phyloP scores from a whole-genome alignment of 37 sponge, comb jelly and placozoan genomes.

The Spongilla lacustris region DNA sequence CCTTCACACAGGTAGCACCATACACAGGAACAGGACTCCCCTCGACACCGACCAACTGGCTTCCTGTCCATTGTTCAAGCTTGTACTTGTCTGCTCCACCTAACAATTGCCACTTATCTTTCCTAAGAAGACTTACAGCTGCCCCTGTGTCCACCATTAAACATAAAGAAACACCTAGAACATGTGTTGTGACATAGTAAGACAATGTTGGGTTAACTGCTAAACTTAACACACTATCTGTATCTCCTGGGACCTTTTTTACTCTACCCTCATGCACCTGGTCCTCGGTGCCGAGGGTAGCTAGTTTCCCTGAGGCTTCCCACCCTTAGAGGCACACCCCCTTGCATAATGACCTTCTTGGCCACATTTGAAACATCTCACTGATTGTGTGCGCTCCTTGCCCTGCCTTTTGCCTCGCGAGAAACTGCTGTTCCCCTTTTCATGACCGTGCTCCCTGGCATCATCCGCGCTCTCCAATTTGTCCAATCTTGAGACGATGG shows the following conservation, averaged over 20 bases:
- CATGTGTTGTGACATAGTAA: background rate
- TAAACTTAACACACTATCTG: no score
- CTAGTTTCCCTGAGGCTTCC: constrained; percentile 35
- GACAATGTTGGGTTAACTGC: background rate
- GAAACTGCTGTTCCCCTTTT: no score
- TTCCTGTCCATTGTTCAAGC: constrained; percentile 34
- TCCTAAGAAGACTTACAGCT: constrained; percentile 50
- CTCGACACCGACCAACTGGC: constrained; percentile 32
- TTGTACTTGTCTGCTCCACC: background rate
- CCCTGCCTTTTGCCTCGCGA: no score
- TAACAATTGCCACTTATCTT: constrained; percentile 3
- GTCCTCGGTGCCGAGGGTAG: constrained; percentile 22
- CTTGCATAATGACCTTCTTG: constrained; percentile 29
- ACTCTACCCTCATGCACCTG: constrained; percentile 23
- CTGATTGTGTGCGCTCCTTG: background rate
- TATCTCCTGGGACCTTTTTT: constrained; percentile 8
- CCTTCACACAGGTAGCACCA: constrained; percentile 7
- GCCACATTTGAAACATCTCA: constrained; percentile 22
- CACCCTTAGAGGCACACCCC: constrained; percentile 12
- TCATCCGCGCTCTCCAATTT: background rate
- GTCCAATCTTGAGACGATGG: background rate
- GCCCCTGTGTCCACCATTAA: constrained; percentile 62
- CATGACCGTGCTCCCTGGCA: no score
- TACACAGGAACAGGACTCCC: constrained; percentile 23
- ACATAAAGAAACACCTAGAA: constrained; percentile 11